These are phyloP conservation scores for Petrophora chlorosata DNA, from an alignment of 2,888 invertebrate species.

Conservation along the genomic window DNA sequence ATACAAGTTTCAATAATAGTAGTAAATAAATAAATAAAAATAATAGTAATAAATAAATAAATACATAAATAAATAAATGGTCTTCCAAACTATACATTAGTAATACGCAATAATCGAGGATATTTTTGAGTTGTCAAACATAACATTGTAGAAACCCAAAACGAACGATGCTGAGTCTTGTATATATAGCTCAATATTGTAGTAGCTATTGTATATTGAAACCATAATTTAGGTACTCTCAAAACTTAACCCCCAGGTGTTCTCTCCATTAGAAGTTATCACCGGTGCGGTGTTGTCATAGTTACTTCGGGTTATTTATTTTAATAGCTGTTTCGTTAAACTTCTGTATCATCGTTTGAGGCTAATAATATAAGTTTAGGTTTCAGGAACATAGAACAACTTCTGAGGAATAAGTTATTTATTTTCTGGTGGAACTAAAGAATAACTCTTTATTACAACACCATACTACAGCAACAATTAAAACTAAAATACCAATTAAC, in stretches of 20 bases:
- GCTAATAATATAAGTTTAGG: conserved; percentile 11
- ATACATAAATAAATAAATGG: no score
- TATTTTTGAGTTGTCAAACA: no score
- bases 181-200: not conserved
- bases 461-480: no score
- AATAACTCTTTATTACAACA: not conserved
- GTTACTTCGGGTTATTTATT: conserved; percentile 31
- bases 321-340: conserved; percentile 30
- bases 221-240: not conserved
- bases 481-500: no score
- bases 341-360: conserved; percentile 14
- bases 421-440: not conserved
- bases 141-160: no score
- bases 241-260: conserved; percentile 10
- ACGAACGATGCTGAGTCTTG: no score
- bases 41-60: no score
- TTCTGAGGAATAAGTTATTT: not conserved
- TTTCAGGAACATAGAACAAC: not conserved
- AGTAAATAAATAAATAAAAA: no score
- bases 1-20: no score
- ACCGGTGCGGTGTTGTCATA: conserved; percentile 27
- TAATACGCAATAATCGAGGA: no score
- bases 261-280: conserved; percentile 31
- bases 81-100: no score
- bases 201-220: not conserved